phyloP scores from a whole-genome alignment of 1,140 invertebrate species.

The Ptiloglossa arizonensis region DNA sequence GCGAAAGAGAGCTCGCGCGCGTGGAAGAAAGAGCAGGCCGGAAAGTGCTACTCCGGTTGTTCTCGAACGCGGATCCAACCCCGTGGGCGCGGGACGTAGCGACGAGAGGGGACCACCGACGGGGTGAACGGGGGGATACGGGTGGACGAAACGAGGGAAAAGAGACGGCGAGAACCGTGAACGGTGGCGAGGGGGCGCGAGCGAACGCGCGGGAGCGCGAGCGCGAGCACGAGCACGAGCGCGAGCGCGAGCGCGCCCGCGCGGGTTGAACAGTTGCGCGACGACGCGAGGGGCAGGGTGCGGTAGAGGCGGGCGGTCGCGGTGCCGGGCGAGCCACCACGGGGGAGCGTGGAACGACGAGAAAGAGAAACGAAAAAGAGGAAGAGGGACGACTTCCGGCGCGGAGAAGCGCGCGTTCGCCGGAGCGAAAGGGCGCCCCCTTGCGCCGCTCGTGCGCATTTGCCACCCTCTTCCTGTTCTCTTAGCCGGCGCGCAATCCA shows the following conservation, averaged over 20 bases:
- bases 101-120: neutral
- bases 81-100: too few species aligned
- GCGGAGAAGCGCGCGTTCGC: conserved; percentile 53
- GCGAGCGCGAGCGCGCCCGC: too few species aligned
- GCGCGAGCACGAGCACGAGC: too few species aligned
- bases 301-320: too few species aligned
- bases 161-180: neutral
- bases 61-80: conserved; percentile 32
- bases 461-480: conserved; percentile 63
- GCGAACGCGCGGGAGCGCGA: too few species aligned
- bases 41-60: neutral
- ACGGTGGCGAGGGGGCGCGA: neutral
- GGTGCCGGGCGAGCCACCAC: too few species aligned
- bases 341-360: too few species aligned
- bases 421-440: conserved; percentile 62
- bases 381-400: conserved; percentile 53
- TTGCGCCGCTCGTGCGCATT: conserved; percentile 67
- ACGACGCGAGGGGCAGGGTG: too few species aligned
- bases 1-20: conserved; percentile 23
- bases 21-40: neutral
- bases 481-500: conserved; percentile 59
- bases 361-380: conserved; percentile 25
- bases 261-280: too few species aligned
- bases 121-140: neutral
- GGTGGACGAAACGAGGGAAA: neutral